These are phyloP conservation scores for Xenentodon cancila DNA, from an alignment of 2,797 vertebrate genomes.

Conservation along the genomic window DNA sequence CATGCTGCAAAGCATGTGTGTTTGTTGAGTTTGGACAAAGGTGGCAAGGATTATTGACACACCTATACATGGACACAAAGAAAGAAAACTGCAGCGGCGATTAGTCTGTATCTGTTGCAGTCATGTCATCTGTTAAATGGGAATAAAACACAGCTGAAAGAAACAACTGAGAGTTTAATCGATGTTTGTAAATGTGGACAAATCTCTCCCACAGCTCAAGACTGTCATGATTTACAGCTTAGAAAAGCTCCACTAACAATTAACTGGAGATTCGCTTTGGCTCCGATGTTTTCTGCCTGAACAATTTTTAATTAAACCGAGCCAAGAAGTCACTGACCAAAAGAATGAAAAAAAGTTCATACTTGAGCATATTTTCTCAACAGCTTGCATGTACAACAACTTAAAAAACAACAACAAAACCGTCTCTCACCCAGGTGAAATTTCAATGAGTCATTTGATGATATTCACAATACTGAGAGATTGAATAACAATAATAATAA, in stretches of 20 bases:
- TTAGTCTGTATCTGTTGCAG: conserved; percentile 7
- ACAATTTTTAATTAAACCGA: conserved; percentile 8
- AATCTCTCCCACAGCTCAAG: conserved; percentile 32
- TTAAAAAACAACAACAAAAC: too few relatives aligned
- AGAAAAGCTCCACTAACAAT: conserved; percentile 32
- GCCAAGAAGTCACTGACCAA: conserved; percentile 1
- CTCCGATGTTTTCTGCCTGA: conserved; percentile 10
- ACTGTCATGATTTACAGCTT: conserved; percentile 35
- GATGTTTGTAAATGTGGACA: conserved; percentile 49
- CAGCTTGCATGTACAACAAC: too few relatives aligned
- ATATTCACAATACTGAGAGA: too few relatives aligned
- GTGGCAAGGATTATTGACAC: conserved; percentile 13
- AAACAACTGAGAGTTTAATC: conserved; percentile 43
- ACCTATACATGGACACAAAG: not conserved
- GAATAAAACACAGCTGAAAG: conserved; percentile 34
- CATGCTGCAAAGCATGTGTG: conserved; percentile 19
- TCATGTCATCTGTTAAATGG: conserved; percentile 27
- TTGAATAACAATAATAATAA: too few relatives aligned
- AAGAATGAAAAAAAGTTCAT: not conserved
- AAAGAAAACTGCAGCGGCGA: conserved; percentile 35
- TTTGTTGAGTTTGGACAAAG: conserved; percentile 43
- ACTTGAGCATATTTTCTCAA: not conserved
- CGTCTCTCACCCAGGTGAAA: too few relatives aligned
- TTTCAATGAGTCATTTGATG: too few relatives aligned
- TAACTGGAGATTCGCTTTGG: conserved; percentile 13